Base-by-base conservation (phyloP, 2,797 vertebrate species). In the Melanotaenia nigrans region DNA sequence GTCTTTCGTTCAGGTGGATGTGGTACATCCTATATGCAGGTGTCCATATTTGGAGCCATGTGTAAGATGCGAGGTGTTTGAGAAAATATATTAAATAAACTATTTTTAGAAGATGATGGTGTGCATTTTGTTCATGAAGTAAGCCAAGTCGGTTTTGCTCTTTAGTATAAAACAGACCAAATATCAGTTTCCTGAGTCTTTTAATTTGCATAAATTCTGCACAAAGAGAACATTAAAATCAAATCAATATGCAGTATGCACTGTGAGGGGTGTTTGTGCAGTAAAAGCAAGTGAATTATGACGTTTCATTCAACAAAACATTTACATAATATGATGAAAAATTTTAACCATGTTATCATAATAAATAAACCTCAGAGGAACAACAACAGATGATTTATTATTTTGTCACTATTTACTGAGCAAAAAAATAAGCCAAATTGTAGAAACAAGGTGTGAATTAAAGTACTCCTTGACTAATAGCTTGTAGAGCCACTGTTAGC, bases 1-100 rank as follows among this genome's bases (percentile, higher is more conserved):
- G 32, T 5, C 42, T 40, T 72, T 38, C 67, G 36, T 73, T 77
- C 42, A 53, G 14, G 33, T 13, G 57, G 30, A 2, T 0, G 18
- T 33, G 12, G 54, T 40, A 16, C 9, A n/a, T 5, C 13, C 42
- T 8, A 13, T 65, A 11, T 49, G 18, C 20, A 53, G 57, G 40
- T 61, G 49, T 66, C 22, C 57, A n/a, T 55, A 2, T 61, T 60
- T 65, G 16, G 14, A 60, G 64, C 38, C 4, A 8, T 42, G 5
- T 54, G 7, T 38, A 11, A 40, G 32, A 33, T 33, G 32, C 8
- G n/a, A 20, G 61, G 45, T 51, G 53, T 56, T 47, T 54, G 47
- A 5, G n/a, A 49, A 11, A 25, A 7, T 8, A 38, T n/a, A n/a
- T 47, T 14, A 58, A 47, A 25, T 58, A 47, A 47, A 68, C 57